Percentiles rank a stretch among this genome's conserved stretches.
Conservation (phyloP, 2,797 vertebrate genomes). For the Hipposideros larvatus region DNA sequence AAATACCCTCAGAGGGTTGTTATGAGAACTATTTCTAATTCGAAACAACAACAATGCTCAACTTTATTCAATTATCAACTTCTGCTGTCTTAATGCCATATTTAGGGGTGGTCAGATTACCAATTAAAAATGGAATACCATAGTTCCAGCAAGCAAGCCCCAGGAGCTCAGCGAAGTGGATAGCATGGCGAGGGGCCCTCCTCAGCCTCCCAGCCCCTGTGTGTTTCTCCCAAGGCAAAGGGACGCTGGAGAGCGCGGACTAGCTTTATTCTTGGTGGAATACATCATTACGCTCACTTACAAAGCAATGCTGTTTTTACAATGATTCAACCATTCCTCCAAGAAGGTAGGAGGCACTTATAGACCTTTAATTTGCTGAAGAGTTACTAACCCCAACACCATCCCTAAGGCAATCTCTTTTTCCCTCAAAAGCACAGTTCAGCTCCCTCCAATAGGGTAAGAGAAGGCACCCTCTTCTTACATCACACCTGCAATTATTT, state of each 20-base stretch:
- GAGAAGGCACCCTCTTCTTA: neutral
- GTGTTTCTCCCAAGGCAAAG: slow-evolving; percentile 24
- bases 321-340: neutral
- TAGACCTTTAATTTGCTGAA: neutral
- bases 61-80: slow-evolving; percentile 41
- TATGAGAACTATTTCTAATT: slow-evolving; percentile 7
- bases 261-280: slow-evolving; percentile 8
- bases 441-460: neutral
- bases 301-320: neutral
- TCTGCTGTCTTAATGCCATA: slow-evolving; percentile 44
- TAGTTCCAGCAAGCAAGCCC: neutral
- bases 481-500: neutral
- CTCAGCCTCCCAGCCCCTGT: neutral
- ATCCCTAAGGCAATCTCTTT: neutral
- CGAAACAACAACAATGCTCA: slow-evolving; percentile 40
- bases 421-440: neutral
- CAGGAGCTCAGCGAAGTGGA: neutral
- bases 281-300: neutral
- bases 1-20: slow-evolving; percentile 51
- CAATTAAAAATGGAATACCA: slow-evolving; percentile 38
- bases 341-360: neutral
- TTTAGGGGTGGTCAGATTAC: slow-evolving; percentile 50
- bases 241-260: neutral
- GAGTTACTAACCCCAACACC: neutral
- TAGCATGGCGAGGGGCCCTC: neutral